Evolutionary conservation across 1,140 invertebrate genomes (phyloP).

Genomic region (Caenorhabditis elegans): WBcel235 BX284603.4:6852001-6852500

Average conservation of each 20-base stretch:
- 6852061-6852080: too few relatives aligned
- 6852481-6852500: neutral
- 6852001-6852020: too few relatives aligned
- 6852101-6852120: too few relatives aligned
- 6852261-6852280: slow-evolving; percentile 19
- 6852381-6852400: slow-evolving; percentile 10
- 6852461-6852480: slow-evolving; percentile 48
- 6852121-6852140: too few relatives aligned
- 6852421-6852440: slow-evolving; percentile 48
- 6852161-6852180: slow-evolving; percentile 48
- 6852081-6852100: neutral
- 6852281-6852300: slow-evolving; percentile 29
- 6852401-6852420: slow-evolving; percentile 46
- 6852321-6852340: neutral
- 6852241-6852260: slow-evolving; percentile 41
- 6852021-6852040: too few relatives aligned
- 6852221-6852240: slow-evolving; percentile 40
- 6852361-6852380: neutral
- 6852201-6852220: slow-evolving; percentile 44
- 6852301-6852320: neutral
- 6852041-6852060: too few relatives aligned
- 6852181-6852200: slow-evolving; percentile 45
- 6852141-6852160: slow-evolving; percentile 31
- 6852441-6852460: slow-evolving; percentile 40
- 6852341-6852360: slow-evolving; percentile 19